Percentiles rank a stretch among this genome's conserved stretches.
Conservation (phyloP, 1,140 invertebrate genomes). For the Armadillidium nasatum region DNA sequence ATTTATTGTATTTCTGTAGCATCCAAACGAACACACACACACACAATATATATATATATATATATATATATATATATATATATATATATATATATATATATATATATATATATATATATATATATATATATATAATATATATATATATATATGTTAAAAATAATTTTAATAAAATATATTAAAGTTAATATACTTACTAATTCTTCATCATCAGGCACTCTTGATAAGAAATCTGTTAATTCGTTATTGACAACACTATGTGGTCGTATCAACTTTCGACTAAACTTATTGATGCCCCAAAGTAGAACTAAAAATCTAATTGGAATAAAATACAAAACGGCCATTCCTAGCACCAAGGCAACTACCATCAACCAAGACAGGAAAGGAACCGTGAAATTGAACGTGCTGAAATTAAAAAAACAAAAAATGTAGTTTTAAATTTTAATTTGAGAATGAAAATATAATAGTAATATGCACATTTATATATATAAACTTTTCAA, state of each 20-base stretch:
- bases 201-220: conserved; percentile 92
- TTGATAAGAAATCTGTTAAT: conserved; percentile 86
- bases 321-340: conserved; percentile 86
- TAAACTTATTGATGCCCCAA: conserved; percentile 98
- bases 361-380: conserved; percentile 86
- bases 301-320: conserved; percentile 83
- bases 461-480: no score
- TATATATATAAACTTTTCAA: no score
- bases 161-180: not conserved
- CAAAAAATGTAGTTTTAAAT: not conserved
- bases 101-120: not conserved
- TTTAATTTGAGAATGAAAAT: not conserved
- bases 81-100: not conserved
- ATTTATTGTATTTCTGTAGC: no score
- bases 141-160: no score
- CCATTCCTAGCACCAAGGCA: conserved; percentile 61
- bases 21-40: no score
- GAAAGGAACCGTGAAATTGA: conserved; percentile 96
- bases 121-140: not conserved
- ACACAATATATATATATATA: not conserved
- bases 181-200: conserved; percentile 50
- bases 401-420: conserved; percentile 64
- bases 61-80: not conserved
- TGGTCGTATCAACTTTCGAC: conserved; percentile 84
- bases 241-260: conserved; percentile 97